Conservation (phyloP, 2,888 invertebrate genomes). For the Caenorhabditis doughertyi region DNA sequence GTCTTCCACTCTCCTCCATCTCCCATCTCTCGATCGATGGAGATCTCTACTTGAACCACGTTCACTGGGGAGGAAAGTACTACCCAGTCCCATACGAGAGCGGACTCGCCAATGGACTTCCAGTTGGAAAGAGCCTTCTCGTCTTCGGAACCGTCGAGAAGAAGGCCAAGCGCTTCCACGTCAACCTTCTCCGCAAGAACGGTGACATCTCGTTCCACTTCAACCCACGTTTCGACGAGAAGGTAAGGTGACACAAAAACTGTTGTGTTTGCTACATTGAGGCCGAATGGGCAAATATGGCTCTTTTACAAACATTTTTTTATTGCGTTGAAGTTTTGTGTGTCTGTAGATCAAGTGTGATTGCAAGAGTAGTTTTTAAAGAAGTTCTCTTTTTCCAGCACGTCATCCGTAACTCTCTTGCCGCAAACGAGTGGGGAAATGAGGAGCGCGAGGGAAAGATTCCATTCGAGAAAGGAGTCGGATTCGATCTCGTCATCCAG, state of each 20-base stretch:
- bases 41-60: slow-evolving; percentile 77
- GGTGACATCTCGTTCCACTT: slow-evolving; percentile 82
- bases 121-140: slow-evolving; percentile 80
- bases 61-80: slow-evolving; percentile 80
- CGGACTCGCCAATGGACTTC: slow-evolving; percentile 80
- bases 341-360: slow-evolving; percentile 22
- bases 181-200: slow-evolving; percentile 81
- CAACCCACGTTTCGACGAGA: slow-evolving; percentile 81
- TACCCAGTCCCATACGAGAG: slow-evolving; percentile 81
- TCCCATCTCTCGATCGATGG: slow-evolving; percentile 77
- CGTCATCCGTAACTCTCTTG: slow-evolving; percentile 77
- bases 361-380: neutral
- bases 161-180: slow-evolving; percentile 81
- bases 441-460: slow-evolving; percentile 82
- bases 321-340: neutral
- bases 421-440: slow-evolving; percentile 81
- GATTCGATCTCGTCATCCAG: slow-evolving; percentile 81
- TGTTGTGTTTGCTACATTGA: slow-evolving; percentile 34
- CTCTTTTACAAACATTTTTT: slow-evolving; percentile 45
- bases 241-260: slow-evolving; percentile 56
- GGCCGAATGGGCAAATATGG: slow-evolving; percentile 47
- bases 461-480: slow-evolving; percentile 82
- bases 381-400: slow-evolving; percentile 60
- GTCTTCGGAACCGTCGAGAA: slow-evolving; percentile 82
- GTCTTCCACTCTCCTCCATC: slow-evolving; percentile 74